Conservation (phyloP, 2,797 vertebrate genomes). For the Hippopotamyrus pictus region DNA sequence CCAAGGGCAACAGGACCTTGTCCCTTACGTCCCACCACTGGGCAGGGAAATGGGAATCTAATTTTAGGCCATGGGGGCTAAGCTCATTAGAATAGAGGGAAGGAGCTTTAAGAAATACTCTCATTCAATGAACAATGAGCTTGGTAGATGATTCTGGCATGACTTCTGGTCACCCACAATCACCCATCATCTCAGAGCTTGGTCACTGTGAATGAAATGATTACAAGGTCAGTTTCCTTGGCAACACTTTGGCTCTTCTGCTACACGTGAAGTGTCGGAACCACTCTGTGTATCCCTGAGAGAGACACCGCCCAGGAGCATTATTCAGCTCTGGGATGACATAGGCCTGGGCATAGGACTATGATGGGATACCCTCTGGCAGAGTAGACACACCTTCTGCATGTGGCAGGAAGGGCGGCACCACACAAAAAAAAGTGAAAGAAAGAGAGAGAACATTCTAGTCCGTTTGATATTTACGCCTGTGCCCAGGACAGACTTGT, state of each 20-base stretch:
- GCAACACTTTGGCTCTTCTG: neutral
- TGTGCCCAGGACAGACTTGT: neutral
- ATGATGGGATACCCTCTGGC: neutral
- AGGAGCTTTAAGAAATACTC: neutral
- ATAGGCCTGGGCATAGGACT: neutral
- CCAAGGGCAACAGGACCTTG: neutral
- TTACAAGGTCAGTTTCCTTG: neutral
- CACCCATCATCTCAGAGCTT: neutral
- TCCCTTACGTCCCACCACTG: neutral
- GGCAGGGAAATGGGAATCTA: neutral
- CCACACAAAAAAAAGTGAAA: neutral
- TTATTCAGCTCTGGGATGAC: neutral
- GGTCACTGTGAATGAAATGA: neutral
- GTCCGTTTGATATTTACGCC: neutral
- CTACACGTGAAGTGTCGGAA: neutral
- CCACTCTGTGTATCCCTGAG: neutral
- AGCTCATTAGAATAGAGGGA: slow-evolving; percentile 6
- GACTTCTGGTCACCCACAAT: neutral
- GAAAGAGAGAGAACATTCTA: neutral
- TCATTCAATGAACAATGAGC: neutral
- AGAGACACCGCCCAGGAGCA: neutral
- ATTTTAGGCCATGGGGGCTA: neutral
- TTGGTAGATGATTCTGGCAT: neutral
- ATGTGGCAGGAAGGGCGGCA: neutral
- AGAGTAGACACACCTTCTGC: neutral